Conservation (phyloP, 2,797 vertebrate species). For the Salmo trutta region DNA sequence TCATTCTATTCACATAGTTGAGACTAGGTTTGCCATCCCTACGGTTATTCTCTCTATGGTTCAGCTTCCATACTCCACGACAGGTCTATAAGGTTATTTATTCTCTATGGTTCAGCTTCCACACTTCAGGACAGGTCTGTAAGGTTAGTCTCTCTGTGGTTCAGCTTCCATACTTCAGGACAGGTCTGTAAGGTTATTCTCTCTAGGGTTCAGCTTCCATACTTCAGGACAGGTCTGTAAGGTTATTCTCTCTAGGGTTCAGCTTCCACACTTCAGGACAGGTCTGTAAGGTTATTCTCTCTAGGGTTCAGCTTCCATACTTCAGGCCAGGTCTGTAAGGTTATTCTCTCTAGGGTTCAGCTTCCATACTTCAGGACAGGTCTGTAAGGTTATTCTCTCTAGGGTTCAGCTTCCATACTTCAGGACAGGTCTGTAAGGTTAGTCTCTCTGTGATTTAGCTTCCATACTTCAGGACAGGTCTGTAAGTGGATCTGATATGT, state of each 20-base stretch:
- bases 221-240: constrained; percentile 33
- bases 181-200: background rate
- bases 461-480: constrained; percentile 47
- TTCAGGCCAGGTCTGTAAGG: constrained; percentile 24
- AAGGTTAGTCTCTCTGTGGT: background rate
- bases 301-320: constrained; percentile 32
- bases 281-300: background rate
- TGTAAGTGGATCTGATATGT: constrained; percentile 65
- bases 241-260: background rate
- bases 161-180: constrained; percentile 46
- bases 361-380: constrained; percentile 45
- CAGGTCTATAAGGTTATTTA: constrained; percentile 11
- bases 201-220: constrained; percentile 21
- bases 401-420: constrained; percentile 37
- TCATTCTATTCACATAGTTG: background rate
- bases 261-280: constrained; percentile 45
- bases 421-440: constrained; percentile 14
- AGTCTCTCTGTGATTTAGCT: background rate
- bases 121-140: constrained; percentile 38
- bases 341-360: background rate
- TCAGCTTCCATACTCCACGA: constrained; percentile 45
- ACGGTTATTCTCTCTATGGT: background rate
- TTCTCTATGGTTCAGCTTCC: constrained; percentile 6
- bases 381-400: background rate
- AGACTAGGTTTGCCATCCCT: background rate